Percentiles rank a stretch among this genome's conserved stretches.
Evolutionary conservation across 2,113 vertebrate species (phyloP).

Genomic region (Cryptotis parvus): DNA sequence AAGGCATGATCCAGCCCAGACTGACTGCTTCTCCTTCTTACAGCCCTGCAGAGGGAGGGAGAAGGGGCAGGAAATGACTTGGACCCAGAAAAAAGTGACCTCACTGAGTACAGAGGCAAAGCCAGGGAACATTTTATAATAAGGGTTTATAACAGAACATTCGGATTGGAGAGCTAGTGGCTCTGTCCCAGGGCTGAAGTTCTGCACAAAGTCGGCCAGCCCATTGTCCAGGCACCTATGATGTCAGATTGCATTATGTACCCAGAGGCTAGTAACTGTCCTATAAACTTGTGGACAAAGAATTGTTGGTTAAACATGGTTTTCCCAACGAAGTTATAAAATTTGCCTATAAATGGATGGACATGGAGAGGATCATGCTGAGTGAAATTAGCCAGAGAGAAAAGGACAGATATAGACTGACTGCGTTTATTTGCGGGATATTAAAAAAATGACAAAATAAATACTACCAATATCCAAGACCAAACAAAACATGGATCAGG

Average conservation of each 20-base stretch:
- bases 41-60: not conserved
- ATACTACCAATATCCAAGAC: too few relatives aligned
- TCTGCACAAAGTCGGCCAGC: not conserved
- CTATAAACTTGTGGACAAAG: conserved; percentile 88
- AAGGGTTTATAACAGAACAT: conserved; percentile 81
- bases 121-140: conserved; percentile 83
- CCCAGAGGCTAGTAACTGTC: conserved; percentile 85
- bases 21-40: conserved; percentile 12
- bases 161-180: conserved; percentile 65
- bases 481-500: too few relatives aligned
- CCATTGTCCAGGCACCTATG: conserved; percentile 83
- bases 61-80: conserved; percentile 83
- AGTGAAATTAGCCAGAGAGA: too few relatives aligned
- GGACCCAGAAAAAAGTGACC: conserved; percentile 80
- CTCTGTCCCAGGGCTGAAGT: conserved; percentile 80
- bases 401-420: too few relatives aligned
- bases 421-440: too few relatives aligned
- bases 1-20: conserved; percentile 63
- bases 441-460: too few relatives aligned
- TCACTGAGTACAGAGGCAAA: conserved; percentile 77
- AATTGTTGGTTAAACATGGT: conserved; percentile 84
- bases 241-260: conserved; percentile 88
- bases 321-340: too few relatives aligned
- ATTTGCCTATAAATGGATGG: too few relatives aligned
- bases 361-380: too few relatives aligned